These are phyloP conservation scores for Hypothenemus hampei DNA, from an alignment of 1,140 invertebrate genomes.

Conservation along the genomic window DNA sequence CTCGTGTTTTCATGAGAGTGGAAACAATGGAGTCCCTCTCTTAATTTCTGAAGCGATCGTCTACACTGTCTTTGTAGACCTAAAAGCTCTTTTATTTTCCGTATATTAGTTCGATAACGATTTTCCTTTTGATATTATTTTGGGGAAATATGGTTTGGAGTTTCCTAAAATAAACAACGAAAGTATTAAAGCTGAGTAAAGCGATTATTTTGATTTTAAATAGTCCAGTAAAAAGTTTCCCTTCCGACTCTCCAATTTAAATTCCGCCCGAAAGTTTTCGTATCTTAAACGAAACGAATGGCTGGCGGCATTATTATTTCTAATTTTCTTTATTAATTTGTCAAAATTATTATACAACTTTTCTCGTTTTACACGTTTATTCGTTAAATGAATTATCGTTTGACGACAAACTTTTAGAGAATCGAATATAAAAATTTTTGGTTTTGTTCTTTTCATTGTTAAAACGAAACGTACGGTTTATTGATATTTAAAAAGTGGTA, in stretches of 20 bases:
- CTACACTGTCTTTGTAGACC: too few species aligned
- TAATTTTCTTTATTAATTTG: constrained; percentile 27
- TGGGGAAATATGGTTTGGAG: not conserved
- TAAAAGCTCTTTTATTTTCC: too few species aligned
- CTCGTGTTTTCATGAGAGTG: too few species aligned
- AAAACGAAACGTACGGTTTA: not conserved
- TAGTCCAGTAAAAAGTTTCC: constrained; percentile 12
- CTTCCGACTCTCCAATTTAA: constrained; percentile 18
- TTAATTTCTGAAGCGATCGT: too few species aligned
- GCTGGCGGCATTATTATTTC: constrained; percentile 26
- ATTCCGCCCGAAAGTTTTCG: constrained; percentile 20
- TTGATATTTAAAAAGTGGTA: too few species aligned
- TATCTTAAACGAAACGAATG: constrained; percentile 17
- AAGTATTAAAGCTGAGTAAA: constrained; percentile 1
- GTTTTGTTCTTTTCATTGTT: not conserved
- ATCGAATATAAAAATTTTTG: not conserved
- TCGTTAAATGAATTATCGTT: constrained; percentile 19
- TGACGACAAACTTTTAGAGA: not conserved
- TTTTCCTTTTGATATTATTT: not conserved
- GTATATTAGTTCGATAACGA: not conserved
- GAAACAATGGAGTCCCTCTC: too few species aligned
- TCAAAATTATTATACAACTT: constrained; percentile 26
- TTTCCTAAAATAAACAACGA: not conserved
- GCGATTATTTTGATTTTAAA: constrained; percentile 19
- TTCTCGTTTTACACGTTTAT: constrained; percentile 16